A percentile compares a stretch with the other conserved stretches of the same genome.
These are phyloP conservation scores for Dromococcyx pavoninus DNA, from an alignment of 2,797 vertebrate species.

Conservation along the genomic window DNA sequence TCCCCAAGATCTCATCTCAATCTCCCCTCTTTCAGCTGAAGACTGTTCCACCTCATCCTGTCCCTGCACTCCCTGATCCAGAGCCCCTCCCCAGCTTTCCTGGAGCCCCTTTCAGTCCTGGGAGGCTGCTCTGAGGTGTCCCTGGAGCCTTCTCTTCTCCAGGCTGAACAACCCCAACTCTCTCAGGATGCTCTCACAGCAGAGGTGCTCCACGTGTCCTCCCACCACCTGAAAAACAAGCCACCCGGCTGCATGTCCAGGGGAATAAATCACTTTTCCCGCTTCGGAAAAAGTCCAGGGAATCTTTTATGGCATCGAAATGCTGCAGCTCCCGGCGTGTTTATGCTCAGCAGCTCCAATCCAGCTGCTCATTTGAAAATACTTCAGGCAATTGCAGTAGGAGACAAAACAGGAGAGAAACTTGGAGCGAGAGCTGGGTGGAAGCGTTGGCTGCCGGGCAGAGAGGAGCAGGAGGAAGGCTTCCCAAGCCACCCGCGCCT, in stretches of 20 bases:
- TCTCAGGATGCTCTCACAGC: no score
- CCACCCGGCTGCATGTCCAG: fast-evolving
- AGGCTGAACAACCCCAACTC: no score
- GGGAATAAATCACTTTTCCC: background rate
- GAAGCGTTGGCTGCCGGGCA: fast-evolving
- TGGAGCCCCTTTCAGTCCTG: no score
- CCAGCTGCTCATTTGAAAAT: background rate
- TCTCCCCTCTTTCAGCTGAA: no score
- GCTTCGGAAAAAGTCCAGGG: background rate
- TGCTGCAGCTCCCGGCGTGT: fast-evolving
- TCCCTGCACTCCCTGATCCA: no score
- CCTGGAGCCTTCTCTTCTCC: no score
- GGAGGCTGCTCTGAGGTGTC: no score
- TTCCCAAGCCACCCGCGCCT: background rate
- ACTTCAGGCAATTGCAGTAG: background rate
- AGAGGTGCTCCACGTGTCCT: fast-evolving
- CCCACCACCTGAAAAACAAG: background rate
- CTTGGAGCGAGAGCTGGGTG: background rate
- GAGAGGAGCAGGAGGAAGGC: background rate
- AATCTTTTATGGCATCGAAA: background rate
- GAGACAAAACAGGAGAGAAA: background rate
- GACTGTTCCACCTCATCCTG: no score
- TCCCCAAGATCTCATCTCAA: no score
- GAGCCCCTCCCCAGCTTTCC: no score
- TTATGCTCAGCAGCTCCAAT: background rate